A percentile compares a stretch with the other conserved stretches of the same genome.
Evolutionary conservation across 2,888 invertebrate genomes (phyloP).

Genomic region (Steinernema carpocapsae): DNA sequence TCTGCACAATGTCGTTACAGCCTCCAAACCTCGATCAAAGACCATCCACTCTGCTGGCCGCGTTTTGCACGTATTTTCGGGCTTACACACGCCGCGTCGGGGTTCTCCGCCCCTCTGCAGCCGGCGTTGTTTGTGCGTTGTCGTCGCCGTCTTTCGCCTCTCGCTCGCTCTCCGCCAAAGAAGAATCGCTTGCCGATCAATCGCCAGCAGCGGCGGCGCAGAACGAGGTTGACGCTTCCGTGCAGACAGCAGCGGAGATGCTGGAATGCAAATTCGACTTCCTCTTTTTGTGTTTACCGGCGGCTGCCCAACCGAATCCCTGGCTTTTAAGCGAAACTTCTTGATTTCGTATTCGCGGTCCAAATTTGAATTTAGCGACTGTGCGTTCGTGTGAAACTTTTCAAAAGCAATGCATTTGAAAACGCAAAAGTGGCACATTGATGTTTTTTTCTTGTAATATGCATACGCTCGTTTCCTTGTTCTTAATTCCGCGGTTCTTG

Average conservation of each 20-base stretch:
- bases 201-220: constrained; percentile 8
- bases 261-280: too few species aligned
- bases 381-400: too few species aligned
- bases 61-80: constrained; percentile 33
- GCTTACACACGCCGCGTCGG: not conserved
- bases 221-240: constrained; percentile 8
- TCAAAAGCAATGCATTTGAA: too few species aligned
- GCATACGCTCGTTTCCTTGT: too few species aligned
- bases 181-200: constrained; percentile 6
- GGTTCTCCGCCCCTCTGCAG: not conserved
- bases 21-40: constrained; percentile 30
- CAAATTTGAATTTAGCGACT: too few species aligned
- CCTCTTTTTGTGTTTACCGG: too few species aligned
- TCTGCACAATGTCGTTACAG: not conserved
- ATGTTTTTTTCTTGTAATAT: too few species aligned
- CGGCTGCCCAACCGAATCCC: too few species aligned
- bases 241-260: not conserved
- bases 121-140: constrained; percentile 31
- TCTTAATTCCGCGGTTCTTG: too few species aligned
- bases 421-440: too few species aligned
- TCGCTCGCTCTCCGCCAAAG: not conserved
- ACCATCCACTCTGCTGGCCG: not conserved
- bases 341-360: too few species aligned
- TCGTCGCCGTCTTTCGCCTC: not conserved
- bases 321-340: too few species aligned